Evolutionary conservation across 23 tunicate genomes (phyloP).

Genomic region (Trididemnum miniatum): DNA sequence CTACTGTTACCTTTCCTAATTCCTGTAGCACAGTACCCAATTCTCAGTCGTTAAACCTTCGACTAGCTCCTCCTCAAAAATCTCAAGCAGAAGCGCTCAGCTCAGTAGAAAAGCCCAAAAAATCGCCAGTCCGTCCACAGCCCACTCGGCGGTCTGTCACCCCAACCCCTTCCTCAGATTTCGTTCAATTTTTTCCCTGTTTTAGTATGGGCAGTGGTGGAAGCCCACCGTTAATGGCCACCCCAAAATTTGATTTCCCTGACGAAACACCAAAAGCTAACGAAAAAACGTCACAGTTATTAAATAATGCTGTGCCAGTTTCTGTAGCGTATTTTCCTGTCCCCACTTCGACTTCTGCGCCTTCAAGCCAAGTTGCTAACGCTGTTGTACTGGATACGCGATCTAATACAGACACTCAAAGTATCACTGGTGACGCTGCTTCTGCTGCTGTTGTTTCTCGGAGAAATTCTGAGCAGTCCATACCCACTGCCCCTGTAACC

Average conservation of each 20-base stretch:
- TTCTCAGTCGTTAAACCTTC: not conserved
- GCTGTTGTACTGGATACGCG: not conserved
- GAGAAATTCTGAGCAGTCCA: not conserved
- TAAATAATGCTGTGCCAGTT: not conserved
- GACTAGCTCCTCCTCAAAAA: not conserved
- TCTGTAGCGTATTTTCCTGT: not conserved
- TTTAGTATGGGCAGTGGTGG: constrained; percentile 70
- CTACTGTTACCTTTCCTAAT: too few species aligned
- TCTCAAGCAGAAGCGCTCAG: not conserved
- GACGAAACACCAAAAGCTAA: not conserved
- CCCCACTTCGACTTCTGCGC: not conserved
- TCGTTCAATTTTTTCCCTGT: constrained; percentile 58
- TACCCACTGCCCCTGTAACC: not conserved
- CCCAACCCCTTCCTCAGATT: constrained; percentile 73
- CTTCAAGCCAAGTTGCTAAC: not conserved
- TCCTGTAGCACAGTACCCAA: too few species aligned
- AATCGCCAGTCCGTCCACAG: constrained; percentile 24
- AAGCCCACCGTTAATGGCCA: constrained; percentile 65
- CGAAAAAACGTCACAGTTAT: not conserved
- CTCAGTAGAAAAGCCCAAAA: not conserved
- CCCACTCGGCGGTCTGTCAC: constrained; percentile 63
- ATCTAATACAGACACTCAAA: not conserved
- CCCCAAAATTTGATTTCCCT: not conserved
- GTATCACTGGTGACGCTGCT: not conserved
- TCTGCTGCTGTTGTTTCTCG: not conserved